Conservation (phyloP, 2,113 vertebrate genomes). For the Halichoeres trimaculatus region DNA sequence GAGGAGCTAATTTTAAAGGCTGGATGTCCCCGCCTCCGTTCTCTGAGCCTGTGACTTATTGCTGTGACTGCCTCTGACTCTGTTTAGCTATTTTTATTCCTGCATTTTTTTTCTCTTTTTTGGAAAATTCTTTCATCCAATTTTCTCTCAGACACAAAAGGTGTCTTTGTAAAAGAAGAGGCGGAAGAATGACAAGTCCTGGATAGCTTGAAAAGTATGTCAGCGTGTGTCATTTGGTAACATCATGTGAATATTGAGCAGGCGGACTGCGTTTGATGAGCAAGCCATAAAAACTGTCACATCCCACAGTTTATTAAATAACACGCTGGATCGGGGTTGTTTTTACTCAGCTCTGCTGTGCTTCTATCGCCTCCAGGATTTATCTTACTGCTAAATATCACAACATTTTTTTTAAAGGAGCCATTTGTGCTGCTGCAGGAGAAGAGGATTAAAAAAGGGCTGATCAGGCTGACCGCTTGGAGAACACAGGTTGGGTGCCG, state of each 20-base stretch:
- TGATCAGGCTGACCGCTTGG: slow-evolving; percentile 52
- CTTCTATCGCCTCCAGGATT: neutral
- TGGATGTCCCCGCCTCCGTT: slow-evolving; percentile 53
- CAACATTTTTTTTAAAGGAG: neutral
- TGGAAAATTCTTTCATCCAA: slow-evolving; percentile 65
- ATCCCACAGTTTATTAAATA: slow-evolving; percentile 39
- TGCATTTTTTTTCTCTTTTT: slow-evolving; percentile 34
- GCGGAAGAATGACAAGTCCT: slow-evolving; percentile 64
- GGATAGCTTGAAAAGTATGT: slow-evolving; percentile 70
- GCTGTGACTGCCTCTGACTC: slow-evolving; percentile 56
- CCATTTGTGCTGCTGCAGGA: neutral
- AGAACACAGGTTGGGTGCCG: slow-evolving; percentile 46
- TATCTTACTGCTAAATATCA: neutral
- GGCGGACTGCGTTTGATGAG: slow-evolving; percentile 48
- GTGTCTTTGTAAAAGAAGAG: slow-evolving; percentile 62
- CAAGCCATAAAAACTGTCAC: slow-evolving; percentile 39
- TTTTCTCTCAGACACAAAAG: slow-evolving; percentile 69
- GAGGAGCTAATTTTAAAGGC: slow-evolving; percentile 56
- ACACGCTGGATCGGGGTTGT: neutral
- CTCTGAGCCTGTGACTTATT: slow-evolving; percentile 53
- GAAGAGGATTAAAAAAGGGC: slow-evolving; percentile 26
- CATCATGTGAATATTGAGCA: slow-evolving; percentile 52
- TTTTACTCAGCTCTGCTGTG: slow-evolving; percentile 4
- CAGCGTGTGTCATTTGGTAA: slow-evolving; percentile 62
- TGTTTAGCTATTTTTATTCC: slow-evolving; percentile 77